Evolutionary conservation across 37 sponge, comb jelly and placozoan species (phyloP), one percentile per base, ranked within the genome.

Genomic region (Hexactinellida sp.): DNA sequence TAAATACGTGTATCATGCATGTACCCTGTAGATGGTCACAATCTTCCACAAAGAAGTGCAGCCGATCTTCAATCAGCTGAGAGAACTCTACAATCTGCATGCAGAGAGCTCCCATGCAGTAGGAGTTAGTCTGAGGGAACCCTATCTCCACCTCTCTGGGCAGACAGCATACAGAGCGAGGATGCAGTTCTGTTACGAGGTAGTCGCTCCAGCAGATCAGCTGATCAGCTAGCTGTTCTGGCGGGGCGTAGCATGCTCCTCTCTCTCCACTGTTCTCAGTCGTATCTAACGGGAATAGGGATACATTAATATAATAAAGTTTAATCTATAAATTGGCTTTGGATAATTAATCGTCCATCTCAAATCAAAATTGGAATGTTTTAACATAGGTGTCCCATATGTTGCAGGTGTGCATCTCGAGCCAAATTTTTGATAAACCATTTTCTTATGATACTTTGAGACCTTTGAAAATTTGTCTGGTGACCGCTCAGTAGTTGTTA

Each of bases 41-140:
- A n/a, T 63, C 76, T 28, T 63, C 76, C 30, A 63, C 76, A 28
- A 63, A 63, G 76, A 63, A 63, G 76, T 63, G 76, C 76, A 63
- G 76, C 76, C 13, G 76, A n/a, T 63, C 13, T 23, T 63, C 76
- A 10, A 63, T 10, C 76, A 10, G 76, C 30, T 10, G 30, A 23
- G 76, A 63, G 76, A 63, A 63, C 28, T 63, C 76, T 63, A 1
- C 30, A n/a, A 21, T n/a, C 30, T 63, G 28, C 76, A 63, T 32
- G 13, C 28, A 63, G 5, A 63, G 28, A 10, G 76, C 25, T 28
- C 76, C 76, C 76, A 63, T 63, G 34, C 30, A 25, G 76, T 63
- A 63, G 19, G 76, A 63, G 34, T 63, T 63, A 28, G 76, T 7
- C 19, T 25, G 76, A 25, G 76, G 76, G 76, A 63, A 63, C 30